phyloP scores from a whole-genome alignment of 1,140 invertebrate species.

The Stenopsyche tienmushanensis region DNA sequence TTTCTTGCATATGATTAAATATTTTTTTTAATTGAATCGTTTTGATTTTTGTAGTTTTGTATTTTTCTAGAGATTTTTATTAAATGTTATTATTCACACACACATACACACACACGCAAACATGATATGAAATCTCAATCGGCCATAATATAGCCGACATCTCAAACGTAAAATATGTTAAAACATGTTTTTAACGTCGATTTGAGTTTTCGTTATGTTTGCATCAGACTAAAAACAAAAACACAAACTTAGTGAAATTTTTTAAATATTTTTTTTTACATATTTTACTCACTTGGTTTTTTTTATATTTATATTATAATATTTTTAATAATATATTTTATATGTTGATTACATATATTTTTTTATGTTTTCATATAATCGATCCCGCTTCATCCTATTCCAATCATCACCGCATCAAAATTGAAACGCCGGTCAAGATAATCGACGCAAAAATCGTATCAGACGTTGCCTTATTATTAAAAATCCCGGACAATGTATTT shows the following conservation, averaged over 20 bases:
- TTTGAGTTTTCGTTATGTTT: not conserved
- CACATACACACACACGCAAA: not conserved
- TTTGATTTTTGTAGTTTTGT: constrained; percentile 34
- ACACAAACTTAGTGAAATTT: constrained; percentile 23
- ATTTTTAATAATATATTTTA: constrained; percentile 36
- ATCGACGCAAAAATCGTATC: no score
- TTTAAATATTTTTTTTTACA: constrained; percentile 24
- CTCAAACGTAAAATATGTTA: not conserved
- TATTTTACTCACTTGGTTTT: constrained; percentile 29
- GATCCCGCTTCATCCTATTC: constrained; percentile 9
- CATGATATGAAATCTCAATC: not conserved
- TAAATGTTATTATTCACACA: constrained; percentile 8
- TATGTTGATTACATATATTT: constrained; percentile 29
- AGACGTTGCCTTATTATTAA: no score
- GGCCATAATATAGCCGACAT: no score
- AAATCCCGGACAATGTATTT: no score
- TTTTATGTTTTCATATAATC: constrained; percentile 11
- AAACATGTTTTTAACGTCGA: not conserved
- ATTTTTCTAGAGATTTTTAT: constrained; percentile 31
- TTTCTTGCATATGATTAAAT: constrained; percentile 16
- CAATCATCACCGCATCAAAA: no score
- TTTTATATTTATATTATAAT: constrained; percentile 31
- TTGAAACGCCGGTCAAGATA: no score
- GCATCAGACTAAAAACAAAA: no score
- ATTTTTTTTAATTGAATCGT: constrained; percentile 25